phyloP scores from a whole-genome alignment of 2,113 vertebrate genomes.

The Bombycilla garrulus region DNA sequence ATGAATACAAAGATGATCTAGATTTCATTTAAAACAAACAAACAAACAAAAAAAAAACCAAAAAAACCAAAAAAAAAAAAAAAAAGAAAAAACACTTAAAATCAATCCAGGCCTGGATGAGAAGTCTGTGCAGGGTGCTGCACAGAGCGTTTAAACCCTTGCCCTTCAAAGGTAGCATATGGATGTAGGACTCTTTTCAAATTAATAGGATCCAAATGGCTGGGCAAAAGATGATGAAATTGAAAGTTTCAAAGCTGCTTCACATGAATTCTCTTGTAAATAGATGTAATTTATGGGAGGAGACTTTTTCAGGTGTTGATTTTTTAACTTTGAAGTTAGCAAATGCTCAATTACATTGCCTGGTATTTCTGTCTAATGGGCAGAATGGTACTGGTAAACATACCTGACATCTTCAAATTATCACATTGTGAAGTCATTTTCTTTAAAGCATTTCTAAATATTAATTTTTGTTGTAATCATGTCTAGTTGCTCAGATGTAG shows the following conservation, averaged over 20 bases:
- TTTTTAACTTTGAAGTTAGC: not conserved
- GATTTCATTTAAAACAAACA: not conserved
- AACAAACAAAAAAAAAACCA: fast-evolving
- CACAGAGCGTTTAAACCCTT: not conserved
- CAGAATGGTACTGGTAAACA: not conserved
- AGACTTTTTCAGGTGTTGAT: not conserved
- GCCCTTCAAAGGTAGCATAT: not conserved
- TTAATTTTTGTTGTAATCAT: not conserved
- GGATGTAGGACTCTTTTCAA: not conserved
- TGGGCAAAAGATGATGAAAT: not conserved
- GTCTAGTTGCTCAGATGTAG: not conserved
- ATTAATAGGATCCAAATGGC: not conserved
- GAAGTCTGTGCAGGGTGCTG: not conserved
- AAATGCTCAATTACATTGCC: not conserved
- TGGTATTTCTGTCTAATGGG: not conserved
- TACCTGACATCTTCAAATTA: not conserved
- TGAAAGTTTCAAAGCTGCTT: not conserved
- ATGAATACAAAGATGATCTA: not conserved
- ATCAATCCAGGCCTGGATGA: not conserved
- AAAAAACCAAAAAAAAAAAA: fast-evolving
- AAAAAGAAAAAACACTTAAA: not conserved
- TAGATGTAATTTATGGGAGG: not conserved
- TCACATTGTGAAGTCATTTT: not conserved
- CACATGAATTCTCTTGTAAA: not conserved
- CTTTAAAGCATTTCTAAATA: not conserved